A percentile compares a stretch with the other conserved stretches of the same genome.
Conservation (phyloP, 2,888 invertebrate genomes). For the Lycaena phlaeas region DNA sequence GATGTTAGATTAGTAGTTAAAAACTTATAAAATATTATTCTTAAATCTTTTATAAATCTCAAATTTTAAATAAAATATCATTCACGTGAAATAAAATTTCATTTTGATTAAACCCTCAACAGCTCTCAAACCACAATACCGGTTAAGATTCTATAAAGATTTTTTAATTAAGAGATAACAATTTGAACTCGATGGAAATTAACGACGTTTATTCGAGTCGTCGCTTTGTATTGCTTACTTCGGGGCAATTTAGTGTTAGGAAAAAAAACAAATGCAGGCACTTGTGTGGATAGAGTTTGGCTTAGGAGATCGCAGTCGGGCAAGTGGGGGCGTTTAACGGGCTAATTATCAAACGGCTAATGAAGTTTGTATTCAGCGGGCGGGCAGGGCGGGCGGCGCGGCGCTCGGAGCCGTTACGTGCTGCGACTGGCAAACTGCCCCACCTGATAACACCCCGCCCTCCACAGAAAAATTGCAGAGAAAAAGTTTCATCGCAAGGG, state of each 20-base stretch:
- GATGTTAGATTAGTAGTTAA: too few relatives aligned
- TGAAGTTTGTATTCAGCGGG: slow-evolving; percentile 73
- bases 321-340: slow-evolving; percentile 68
- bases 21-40: too few relatives aligned
- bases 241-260: neutral
- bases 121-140: too few relatives aligned
- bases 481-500: slow-evolving; percentile 72
- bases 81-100: too few relatives aligned
- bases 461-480: slow-evolving; percentile 71
- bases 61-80: too few relatives aligned
- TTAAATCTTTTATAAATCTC: too few relatives aligned
- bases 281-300: slow-evolving; percentile 32
- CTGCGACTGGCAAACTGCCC: slow-evolving; percentile 60
- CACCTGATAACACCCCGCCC: slow-evolving; percentile 69
- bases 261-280: slow-evolving; percentile 9
- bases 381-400: slow-evolving; percentile 44
- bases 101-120: too few relatives aligned
- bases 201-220: neutral
- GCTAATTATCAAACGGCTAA: slow-evolving; percentile 74
- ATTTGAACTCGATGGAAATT: neutral
- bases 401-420: slow-evolving; percentile 56
- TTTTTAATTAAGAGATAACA: too few relatives aligned
- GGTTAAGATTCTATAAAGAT: too few relatives aligned
- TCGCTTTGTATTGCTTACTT: neutral
- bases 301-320: slow-evolving; percentile 45